A percentile compares a stretch with the other conserved stretches of the same genome.
phyloP scores from a whole-genome alignment of 2,113 vertebrate genomes.

The Rhea americana region DNA sequence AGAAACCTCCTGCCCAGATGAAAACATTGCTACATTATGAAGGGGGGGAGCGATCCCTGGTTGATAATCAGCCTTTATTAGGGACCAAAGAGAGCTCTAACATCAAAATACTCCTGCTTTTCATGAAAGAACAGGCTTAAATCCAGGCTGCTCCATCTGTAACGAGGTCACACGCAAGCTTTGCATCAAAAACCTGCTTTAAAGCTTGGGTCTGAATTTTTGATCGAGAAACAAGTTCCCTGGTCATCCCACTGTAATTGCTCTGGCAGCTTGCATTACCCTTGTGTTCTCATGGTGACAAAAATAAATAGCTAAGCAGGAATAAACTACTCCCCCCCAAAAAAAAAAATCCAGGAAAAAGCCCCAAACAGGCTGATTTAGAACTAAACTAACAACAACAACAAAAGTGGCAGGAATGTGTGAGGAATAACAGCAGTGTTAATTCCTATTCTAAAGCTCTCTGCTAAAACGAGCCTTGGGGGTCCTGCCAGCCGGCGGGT shows the following conservation, averaged over 20 bases:
- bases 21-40: background rate
- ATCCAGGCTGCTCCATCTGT: background rate
- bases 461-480: background rate
- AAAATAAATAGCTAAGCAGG: background rate
- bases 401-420: too few relatives aligned
- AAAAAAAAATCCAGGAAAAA: background rate
- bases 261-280: background rate
- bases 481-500: fast-evolving
- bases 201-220: background rate
- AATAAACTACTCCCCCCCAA: fast-evolving
- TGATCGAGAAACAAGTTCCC: background rate
- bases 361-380: fast-evolving
- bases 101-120: background rate
- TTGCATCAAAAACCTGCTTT: background rate
- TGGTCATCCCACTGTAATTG: background rate
- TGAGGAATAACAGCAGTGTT: background rate
- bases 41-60: fast-evolving
- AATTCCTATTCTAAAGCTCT: background rate
- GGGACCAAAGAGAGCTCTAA: background rate
- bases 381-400: too few relatives aligned
- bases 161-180: background rate
- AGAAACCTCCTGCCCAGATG: background rate
- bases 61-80: background rate
- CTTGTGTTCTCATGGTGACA: background rate
- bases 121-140: background rate